These are phyloP conservation scores for Epirrita christyi DNA, from an alignment of 2,888 invertebrate genomes.

Conservation along the genomic window DNA sequence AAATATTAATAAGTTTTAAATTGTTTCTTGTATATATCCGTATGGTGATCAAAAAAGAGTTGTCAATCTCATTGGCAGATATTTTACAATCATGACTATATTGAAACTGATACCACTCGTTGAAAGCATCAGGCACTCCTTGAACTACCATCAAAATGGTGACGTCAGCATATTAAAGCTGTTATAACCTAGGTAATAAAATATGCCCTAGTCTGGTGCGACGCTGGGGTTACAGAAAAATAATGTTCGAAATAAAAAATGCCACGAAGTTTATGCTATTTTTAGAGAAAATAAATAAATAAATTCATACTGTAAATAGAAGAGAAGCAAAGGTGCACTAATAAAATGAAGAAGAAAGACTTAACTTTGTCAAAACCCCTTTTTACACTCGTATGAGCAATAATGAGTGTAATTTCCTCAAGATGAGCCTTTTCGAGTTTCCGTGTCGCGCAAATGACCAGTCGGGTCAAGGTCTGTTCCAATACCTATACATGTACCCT, in stretches of 20 bases:
- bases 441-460: constrained; percentile 7
- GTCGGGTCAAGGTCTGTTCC: constrained; percentile 19
- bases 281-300: no score
- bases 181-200: constrained; percentile 22
- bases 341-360: not conserved
- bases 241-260: constrained; percentile 6
- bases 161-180: constrained; percentile 17
- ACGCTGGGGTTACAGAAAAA: constrained; percentile 5
- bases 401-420: not conserved
- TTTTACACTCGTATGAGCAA: not conserved
- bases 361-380: not conserved
- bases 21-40: no score
- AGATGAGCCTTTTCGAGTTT: not conserved
- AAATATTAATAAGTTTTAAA: no score
- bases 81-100: constrained; percentile 1
- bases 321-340: no score
- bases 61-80: no score
- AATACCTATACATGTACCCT: not conserved
- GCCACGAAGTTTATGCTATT: not conserved
- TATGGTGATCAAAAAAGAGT: no score
- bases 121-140: constrained; percentile 12
- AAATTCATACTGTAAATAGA: no score
- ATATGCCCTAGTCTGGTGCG: constrained; percentile 11
- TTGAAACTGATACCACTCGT: constrained; percentile 7
- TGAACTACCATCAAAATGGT: constrained; percentile 7